These are phyloP conservation scores for Pyrgilauda ruficollis DNA, from an alignment of 2,113 vertebrate genomes.

Conservation along the genomic window DNA sequence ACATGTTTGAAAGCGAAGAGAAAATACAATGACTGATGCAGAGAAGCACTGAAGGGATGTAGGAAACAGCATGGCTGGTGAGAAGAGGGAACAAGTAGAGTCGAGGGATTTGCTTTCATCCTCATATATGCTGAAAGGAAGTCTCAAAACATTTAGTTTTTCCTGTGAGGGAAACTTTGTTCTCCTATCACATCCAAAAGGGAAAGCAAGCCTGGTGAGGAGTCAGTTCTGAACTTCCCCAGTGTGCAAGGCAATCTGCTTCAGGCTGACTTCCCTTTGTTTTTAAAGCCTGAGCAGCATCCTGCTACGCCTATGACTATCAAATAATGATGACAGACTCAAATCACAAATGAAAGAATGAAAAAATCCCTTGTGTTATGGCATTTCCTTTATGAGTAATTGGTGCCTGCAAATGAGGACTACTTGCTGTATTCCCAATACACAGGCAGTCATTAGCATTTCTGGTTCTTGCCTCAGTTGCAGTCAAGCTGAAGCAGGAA, in stretches of 20 bases:
- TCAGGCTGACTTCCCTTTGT: not conserved
- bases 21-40: not conserved
- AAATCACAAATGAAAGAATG: not conserved
- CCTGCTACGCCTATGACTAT: not conserved
- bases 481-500: not conserved
- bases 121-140: not conserved
- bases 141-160: not conserved
- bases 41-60: not conserved
- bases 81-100: not conserved
- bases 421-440: not conserved
- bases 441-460: not conserved
- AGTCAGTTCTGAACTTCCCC: not conserved
- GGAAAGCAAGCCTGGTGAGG: not conserved
- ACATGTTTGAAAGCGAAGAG: not conserved
- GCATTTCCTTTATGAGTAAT: not conserved
- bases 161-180: not conserved
- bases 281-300: not conserved
- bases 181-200: not conserved
- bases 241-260: not conserved
- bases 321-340: constrained; percentile 7
- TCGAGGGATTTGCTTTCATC: not conserved
- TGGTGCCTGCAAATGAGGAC: not conserved
- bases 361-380: not conserved
- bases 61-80: not conserved
- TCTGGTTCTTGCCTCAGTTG: not conserved